Percentiles rank a stretch among this genome's conserved stretches.
Evolutionary conservation across 2,797 vertebrate species (phyloP).

Genomic region (Borostomias antarcticus): DNA sequence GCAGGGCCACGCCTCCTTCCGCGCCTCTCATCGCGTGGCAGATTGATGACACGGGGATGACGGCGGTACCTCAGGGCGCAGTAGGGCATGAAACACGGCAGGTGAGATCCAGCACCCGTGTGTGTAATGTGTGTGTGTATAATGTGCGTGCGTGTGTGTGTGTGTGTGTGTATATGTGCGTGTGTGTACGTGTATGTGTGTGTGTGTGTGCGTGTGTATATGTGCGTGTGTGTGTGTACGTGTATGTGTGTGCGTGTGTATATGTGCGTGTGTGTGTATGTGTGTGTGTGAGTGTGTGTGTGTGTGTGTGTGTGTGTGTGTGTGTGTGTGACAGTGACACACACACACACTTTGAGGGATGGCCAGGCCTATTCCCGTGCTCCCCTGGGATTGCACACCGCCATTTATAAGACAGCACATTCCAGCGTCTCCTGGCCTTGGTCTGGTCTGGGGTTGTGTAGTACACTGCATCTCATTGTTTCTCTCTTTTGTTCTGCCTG

Average conservation of each 20-base stretch:
- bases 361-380: neutral
- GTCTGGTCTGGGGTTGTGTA: neutral
- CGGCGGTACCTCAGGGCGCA: conserved; percentile 60
- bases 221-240: too few relatives aligned
- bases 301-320: neutral
- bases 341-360: neutral
- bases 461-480: neutral
- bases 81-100: conserved; percentile 60
- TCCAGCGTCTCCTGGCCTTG: neutral
- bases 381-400: neutral
- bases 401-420: neutral
- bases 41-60: conserved; percentile 67
- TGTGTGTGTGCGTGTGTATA: too few relatives aligned
- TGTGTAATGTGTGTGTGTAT: too few relatives aligned
- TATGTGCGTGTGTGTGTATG: conserved; percentile 10
- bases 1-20: conserved; percentile 49
- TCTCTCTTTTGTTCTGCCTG: neutral
- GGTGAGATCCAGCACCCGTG: neutral
- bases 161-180: too few relatives aligned
- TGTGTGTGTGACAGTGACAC: conserved; percentile 22
- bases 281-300: conserved; percentile 6
- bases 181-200: too few relatives aligned
- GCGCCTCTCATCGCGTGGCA: conserved; percentile 62
- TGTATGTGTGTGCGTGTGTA: too few relatives aligned
- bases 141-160: too few relatives aligned